These are phyloP conservation scores for Papilio helenus DNA, from an alignment of 1,140 invertebrate genomes.

Conservation along the genomic window DNA sequence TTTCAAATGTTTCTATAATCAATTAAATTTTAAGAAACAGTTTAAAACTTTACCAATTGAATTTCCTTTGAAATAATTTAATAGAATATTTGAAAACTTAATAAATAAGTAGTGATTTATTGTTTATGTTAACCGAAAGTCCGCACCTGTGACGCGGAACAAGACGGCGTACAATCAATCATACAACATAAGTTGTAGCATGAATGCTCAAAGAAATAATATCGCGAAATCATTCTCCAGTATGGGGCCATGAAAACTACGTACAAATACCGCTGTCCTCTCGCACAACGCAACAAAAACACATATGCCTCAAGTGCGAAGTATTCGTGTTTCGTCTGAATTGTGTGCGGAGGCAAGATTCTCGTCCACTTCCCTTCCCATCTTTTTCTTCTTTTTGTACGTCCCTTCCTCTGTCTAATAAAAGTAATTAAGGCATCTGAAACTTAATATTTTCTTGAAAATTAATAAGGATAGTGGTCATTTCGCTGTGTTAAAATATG, in stretches of 20 bases:
- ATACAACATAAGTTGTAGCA: conserved; percentile 1
- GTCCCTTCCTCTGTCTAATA: too few species aligned
- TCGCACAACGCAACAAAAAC: too few species aligned
- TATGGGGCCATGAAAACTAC: conserved; percentile 22
- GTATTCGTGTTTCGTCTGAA: too few species aligned
- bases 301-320: too few species aligned
- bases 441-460: too few species aligned
- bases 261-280: too few species aligned
- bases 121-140: not conserved
- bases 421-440: too few species aligned
- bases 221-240: conserved; percentile 17
- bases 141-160: conserved; percentile 6
- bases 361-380: too few species aligned
- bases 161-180: conserved; percentile 10
- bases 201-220: conserved; percentile 17
- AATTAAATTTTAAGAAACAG: not conserved
- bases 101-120: not conserved
- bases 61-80: not conserved
- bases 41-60: conserved; percentile 19
- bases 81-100: not conserved
- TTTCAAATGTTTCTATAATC: not conserved
- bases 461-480: too few species aligned
- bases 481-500: too few species aligned
- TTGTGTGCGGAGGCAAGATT: too few species aligned
- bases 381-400: too few species aligned